Evolutionary conservation across 2,113 vertebrate species (phyloP), one percentile per base, ranked within the genome.

Genomic region (Parus major): DNA sequence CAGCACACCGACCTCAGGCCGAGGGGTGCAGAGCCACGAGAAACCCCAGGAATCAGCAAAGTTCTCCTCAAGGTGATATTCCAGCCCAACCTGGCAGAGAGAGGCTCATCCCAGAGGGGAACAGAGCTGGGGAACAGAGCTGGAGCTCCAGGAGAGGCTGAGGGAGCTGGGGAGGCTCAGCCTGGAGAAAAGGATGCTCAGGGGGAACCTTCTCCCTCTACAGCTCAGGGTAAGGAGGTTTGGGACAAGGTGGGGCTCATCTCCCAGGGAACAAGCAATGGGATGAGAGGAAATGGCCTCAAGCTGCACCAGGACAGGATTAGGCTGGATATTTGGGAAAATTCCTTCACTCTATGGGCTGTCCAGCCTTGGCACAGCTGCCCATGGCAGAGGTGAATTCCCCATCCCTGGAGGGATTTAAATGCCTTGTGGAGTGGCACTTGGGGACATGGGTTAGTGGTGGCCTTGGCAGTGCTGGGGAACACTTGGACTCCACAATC

Each of bases 161-260:
- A 27, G 35, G 66, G 86, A 64, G 50, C 42, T 55, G 24, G n/a
- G 36, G 36, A 14, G 6, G 27, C 66, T 80, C 66, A 79, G 23
- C 28, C 47, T 41, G 56, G 46, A 63, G 29, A 4, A 49, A 49
- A 71, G 57, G 57, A 56, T 7, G 57, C 49, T 79, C 57, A 27
- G 41, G 49, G 12, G 39, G 39, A 4, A 29, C 7, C 24, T 25
- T 2, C 20, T 52, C 18, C 0, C 27, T 39, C 33, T 3, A 1
- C 20, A 63, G 35, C 12, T 25, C 65, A 16, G 12, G 15, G 57
- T 31, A 9, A 49, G 39, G 46, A 52, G n/a, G 6, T 24, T 20
- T 35, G 57, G 52, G 10, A 10, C 22, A 31, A 50, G 44, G 59
- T 27, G 44, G 52, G 50, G 18, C 1, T 36, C 15, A 64, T 5